Base-by-base conservation (phyloP, 2,888 invertebrate genomes). In the Nasonovia ribisnigri region DNA sequence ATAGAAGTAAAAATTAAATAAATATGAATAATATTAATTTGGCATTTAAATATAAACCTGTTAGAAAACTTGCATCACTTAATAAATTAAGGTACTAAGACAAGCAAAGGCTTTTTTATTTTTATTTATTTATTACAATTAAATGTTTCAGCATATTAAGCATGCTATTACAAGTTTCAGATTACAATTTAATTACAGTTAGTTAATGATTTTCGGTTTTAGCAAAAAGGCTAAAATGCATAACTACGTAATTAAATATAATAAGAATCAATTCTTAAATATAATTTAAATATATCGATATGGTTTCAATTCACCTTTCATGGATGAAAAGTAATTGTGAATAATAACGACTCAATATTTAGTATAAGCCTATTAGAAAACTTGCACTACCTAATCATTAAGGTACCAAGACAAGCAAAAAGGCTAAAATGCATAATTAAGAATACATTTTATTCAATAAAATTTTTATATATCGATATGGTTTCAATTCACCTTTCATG, bases 341-440 rank as follows among this genome's bases (percentile, higher is more conserved):
- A 90, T 90, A 90, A 90, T 84, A 90, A 20, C 13, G 16, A 90
- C 42, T 36, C 42, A 26, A 20, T 42, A 13, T 90, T 90, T 90
- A 90, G 16, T 90, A 90, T 84, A 84, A 77, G 48, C 90, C 77
- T 51, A 84, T 36, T 42, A 77, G 90, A 90, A 90, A 90, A 90
- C 90, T 90, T 42, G 29, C 24, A 88, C n/a, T 88, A 88, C 86
- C 26, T 46, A 86, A 29, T 26, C 13, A 86, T 86, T 46, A 89
- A 42, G 46, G 60, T 67, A 36, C 10, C 43, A n/a, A 90, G 90
- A 90, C 90, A 90, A 90, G 90, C 90, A 90, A 67, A 60, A 67
- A 90, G 46, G 90, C 84, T 84, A 84, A 42, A 84, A 84, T 42
- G 42, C 16, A 77, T 36, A 42, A 16, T 16, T 2, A 20, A 77